Base-by-base conservation (phyloP, 2,113 vertebrate species). In the Bos javanicus region DNA sequence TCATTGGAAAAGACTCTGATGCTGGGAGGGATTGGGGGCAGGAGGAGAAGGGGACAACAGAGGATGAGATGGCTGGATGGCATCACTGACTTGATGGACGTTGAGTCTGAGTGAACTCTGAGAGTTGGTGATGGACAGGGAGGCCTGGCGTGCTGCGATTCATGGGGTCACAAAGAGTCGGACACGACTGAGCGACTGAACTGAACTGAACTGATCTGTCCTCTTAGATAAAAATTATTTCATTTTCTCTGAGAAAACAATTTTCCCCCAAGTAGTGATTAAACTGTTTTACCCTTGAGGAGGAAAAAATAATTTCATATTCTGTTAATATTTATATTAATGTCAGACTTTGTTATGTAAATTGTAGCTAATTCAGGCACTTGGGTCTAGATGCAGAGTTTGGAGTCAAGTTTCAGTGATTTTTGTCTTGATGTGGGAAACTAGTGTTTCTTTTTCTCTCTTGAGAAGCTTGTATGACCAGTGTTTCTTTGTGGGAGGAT, bases 221-320 rank as follows among this genome's bases (percentile, higher is more conserved):
- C 46, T 95, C 52, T 95, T 59, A 64, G 19, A 95, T 91, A 96
- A 96, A 83, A 94, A 57, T 30, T 33, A 26, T 92, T 95, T 94
- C 91, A 91, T 87, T 95, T 96, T 91, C 25, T 62, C 14, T 26
- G 25, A 96, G 67, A 56, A 95, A 92, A 67, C 13, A 87, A 5
- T 89, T 48, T 36, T 74, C 1, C 52, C 15, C 52, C 89, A 50
- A 81, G 50, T 81, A 90, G 36, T 30, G 23, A 86, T 52, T 83
- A 50, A 87, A 60, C 2, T 0, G 2, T 25, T 87, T 87, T 50
- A 76, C 80, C 74, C 21, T 95, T 91, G 26, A 57, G 81, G 48
- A 97, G 39, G 39, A 85, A 87, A 78, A 62, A 74, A 60, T 1
- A 76, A n/a, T 93, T 84, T 94, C 15, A 48, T 94, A 62, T 59